phyloP scores from a whole-genome alignment of 53 echinoderm and acorn worm species.

The Apostichopus leukothele region DNA sequence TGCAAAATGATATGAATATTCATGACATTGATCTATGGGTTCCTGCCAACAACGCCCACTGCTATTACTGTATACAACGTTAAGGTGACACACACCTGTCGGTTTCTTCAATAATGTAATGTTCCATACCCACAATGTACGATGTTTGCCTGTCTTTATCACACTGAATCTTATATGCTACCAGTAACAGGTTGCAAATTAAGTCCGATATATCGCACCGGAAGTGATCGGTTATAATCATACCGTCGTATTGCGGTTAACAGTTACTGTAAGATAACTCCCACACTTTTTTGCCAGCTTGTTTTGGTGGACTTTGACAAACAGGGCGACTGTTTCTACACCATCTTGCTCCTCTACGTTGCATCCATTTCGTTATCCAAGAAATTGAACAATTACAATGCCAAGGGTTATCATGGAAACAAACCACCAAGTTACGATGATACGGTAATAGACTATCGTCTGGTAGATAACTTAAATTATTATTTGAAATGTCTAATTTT shows the following conservation, averaged over 20 bases:
- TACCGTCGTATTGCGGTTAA: background rate
- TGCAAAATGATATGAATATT: too few species aligned
- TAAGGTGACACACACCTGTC: too few species aligned
- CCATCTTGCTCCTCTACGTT: conserved; percentile 31
- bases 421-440: conserved; percentile 18
- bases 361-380: conserved; percentile 37
- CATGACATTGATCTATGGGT: too few species aligned
- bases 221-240: too few species aligned
- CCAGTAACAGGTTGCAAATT: too few species aligned
- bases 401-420: conserved; percentile 34
- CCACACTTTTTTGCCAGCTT: conserved; percentile 21
- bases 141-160: too few species aligned
- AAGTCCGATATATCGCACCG: too few species aligned
- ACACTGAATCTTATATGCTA: too few species aligned
- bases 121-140: too few species aligned
- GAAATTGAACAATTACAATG: conserved; percentile 32
- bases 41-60: too few species aligned
- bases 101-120: too few species aligned
- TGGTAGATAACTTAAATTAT: conserved; percentile 16
- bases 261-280: conserved; percentile 1
- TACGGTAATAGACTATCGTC: background rate
- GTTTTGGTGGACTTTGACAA: conserved; percentile 15
- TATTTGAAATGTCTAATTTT: conserved; percentile 27
- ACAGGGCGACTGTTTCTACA: conserved; percentile 22
- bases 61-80: too few species aligned